A percentile compares a stretch with the other conserved stretches of the same genome.
Evolutionary conservation across 2,797 vertebrate genomes (phyloP).

Genomic region (Tragelaphus oryx): DNA sequence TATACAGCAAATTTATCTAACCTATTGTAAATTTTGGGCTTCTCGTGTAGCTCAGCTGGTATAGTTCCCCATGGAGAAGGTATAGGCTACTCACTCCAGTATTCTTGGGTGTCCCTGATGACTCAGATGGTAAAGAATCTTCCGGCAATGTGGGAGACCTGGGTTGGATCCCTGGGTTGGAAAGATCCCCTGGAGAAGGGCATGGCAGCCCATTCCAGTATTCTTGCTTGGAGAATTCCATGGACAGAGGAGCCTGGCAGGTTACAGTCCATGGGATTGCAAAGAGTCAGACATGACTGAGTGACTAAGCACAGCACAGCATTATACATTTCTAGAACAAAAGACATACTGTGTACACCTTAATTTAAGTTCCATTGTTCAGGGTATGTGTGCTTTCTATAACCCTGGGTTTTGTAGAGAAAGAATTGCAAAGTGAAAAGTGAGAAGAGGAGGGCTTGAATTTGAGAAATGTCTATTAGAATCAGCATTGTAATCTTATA

Average conservation of each 20-base stretch:
- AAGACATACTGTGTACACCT: neutral
- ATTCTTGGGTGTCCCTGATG: neutral
- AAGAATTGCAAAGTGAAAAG: neutral
- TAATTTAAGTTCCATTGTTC: neutral
- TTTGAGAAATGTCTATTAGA: neutral
- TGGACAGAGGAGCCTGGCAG: neutral
- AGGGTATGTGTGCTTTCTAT: neutral
- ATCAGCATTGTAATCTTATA: neutral
- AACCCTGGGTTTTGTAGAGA: neutral
- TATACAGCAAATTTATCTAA: neutral
- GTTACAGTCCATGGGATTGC: neutral
- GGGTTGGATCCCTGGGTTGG: neutral
- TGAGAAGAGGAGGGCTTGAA: neutral
- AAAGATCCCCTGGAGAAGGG: neutral
- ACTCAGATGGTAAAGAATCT: neutral
- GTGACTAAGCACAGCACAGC: neutral
- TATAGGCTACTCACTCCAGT: neutral
- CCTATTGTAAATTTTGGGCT: neutral
- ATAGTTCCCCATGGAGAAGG: neutral
- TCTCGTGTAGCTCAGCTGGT: neutral
- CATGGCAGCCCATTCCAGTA: neutral
- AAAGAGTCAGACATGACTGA: neutral
- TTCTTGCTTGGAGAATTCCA: neutral
- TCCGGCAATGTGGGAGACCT: neutral
- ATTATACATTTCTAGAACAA: neutral